Evolutionary conservation across 2,888 invertebrate species (phyloP).

Genomic region (Clusia tigrina): DNA sequence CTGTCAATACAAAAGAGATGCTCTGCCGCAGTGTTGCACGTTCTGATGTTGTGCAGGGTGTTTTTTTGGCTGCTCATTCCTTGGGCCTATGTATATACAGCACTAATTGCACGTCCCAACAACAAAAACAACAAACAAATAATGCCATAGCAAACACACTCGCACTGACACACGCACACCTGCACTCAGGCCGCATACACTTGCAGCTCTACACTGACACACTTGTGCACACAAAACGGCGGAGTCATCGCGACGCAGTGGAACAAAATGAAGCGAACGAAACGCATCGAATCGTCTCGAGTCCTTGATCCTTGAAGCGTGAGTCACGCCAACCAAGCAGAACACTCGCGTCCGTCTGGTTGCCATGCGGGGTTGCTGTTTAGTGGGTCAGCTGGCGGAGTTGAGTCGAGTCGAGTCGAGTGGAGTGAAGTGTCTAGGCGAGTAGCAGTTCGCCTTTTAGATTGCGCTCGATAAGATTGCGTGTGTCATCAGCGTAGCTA

Average conservation of each 20-base stretch:
- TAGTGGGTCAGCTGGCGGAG: neutral
- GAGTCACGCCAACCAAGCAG: neutral
- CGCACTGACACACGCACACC: no score
- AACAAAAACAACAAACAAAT: neutral
- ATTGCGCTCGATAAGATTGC: constrained; percentile 1
- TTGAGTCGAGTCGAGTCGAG: neutral
- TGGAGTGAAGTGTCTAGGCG: neutral
- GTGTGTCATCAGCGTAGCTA: neutral
- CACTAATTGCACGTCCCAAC: constrained; percentile 5
- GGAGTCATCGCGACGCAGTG: no score
- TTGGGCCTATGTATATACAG: neutral
- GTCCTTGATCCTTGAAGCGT: constrained; percentile 8
- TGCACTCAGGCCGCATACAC: no score
- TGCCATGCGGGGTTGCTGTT: neutral
- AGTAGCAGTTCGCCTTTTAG: neutral
- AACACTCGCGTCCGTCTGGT: neutral
- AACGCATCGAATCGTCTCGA: neutral
- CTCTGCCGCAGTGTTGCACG: neutral
- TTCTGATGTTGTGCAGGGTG: neutral
- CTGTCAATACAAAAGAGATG: no score
- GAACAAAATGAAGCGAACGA: no score
- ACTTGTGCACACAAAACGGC: no score
- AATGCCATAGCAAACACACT: no score
- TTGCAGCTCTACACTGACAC: no score
- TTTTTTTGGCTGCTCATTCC: no score